phyloP scores from a whole-genome alignment of 2,797 vertebrate species.

The Pangasius sanitwongsei region DNA sequence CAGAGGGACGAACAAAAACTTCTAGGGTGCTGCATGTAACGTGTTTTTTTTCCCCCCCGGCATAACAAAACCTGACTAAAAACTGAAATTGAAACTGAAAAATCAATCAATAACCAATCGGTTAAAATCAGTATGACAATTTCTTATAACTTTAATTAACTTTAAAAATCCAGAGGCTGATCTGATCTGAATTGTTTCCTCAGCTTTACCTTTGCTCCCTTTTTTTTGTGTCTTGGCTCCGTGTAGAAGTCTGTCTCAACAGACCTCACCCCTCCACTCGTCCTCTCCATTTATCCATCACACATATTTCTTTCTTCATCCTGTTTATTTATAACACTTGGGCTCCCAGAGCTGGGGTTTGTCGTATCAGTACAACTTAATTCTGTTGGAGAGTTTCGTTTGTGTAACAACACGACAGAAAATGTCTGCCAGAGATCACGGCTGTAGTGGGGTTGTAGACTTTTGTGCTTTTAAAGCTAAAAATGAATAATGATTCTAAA shows the following conservation, averaged over 20 bases:
- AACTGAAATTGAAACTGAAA: neutral
- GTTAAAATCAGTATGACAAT: neutral
- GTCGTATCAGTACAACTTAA: neutral
- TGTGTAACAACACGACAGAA: neutral
- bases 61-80: no score
- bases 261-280: neutral
- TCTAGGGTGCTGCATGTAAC: no score
- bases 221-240: neutral
- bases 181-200: neutral
- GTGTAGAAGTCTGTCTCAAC: neutral
- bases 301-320: constrained; percentile 7
- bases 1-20: neutral
- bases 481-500: neutral
- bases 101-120: neutral
- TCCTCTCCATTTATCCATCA: neutral
- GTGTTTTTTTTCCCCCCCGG: no score
- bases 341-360: neutral
- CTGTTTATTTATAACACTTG: constrained; percentile 7
- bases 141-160: neutral
- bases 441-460: neutral
- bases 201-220: neutral
- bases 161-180: neutral
- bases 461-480: neutral
- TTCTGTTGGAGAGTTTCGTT: neutral
- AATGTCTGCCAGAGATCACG: neutral